Conservation (phyloP, 2,113 vertebrate genomes). For the Arenaria interpres region DNA sequence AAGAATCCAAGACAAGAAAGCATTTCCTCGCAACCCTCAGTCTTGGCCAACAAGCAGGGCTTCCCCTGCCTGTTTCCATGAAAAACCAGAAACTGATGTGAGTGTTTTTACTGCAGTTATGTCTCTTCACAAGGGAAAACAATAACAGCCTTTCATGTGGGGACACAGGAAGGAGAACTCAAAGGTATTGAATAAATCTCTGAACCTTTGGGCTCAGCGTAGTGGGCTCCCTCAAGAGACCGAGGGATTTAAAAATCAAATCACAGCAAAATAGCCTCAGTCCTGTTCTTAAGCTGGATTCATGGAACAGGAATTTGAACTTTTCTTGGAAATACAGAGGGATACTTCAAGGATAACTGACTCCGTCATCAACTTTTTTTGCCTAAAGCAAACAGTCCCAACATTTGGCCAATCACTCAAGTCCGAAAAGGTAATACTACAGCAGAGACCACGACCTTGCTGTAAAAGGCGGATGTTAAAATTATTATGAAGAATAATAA, state of each 20-base stretch:
- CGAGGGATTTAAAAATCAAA: background rate
- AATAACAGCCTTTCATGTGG: background rate
- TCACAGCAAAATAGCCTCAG: background rate
- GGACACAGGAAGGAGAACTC: background rate
- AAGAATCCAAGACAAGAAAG: background rate
- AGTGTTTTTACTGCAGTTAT: background rate
- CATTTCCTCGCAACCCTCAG: background rate
- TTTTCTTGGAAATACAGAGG: background rate
- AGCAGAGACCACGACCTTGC: background rate
- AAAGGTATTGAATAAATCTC: background rate
- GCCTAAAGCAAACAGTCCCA: background rate
- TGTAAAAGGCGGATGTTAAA: background rate
- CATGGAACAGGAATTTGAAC: background rate
- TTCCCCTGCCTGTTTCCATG: background rate
- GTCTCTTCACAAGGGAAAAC: background rate
- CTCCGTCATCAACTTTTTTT: background rate
- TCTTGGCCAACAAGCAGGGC: background rate
- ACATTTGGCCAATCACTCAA: background rate
- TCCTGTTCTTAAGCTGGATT: background rate
- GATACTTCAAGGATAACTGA: background rate
- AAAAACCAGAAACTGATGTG: fast-evolving
- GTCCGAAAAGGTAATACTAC: background rate
- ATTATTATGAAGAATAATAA: background rate
- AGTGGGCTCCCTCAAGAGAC: background rate
- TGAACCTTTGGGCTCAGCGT: background rate